Percentiles rank a stretch among this genome's conserved stretches.
These are phyloP conservation scores for Xiphydria camelus DNA, from an alignment of 2,888 invertebrate species.

Conservation along the genomic window DNA sequence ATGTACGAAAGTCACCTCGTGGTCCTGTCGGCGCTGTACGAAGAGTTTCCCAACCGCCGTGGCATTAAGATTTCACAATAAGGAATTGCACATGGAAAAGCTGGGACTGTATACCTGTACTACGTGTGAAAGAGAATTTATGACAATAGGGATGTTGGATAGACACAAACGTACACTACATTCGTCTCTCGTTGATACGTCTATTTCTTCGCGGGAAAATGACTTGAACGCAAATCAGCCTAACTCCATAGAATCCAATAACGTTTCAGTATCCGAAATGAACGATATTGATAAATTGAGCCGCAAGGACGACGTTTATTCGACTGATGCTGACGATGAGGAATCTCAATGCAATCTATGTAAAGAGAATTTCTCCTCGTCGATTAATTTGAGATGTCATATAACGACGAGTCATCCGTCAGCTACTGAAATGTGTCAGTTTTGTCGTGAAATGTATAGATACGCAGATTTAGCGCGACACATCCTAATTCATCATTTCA, in stretches of 20 bases:
- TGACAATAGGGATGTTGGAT: constrained; percentile 27
- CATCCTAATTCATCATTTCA: constrained; percentile 32
- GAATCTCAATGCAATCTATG: constrained; percentile 22
- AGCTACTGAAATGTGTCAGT: constrained; percentile 27
- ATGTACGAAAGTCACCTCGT: constrained; percentile 4
- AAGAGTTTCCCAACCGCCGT: constrained; percentile 1
- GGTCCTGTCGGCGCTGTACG: neutral
- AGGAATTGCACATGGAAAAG: constrained; percentile 24
- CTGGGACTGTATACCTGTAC: constrained; percentile 22
- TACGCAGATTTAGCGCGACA: constrained; percentile 31
- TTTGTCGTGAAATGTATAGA: constrained; percentile 30
- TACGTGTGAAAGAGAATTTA: constrained; percentile 28
- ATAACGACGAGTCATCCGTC: constrained; percentile 26
- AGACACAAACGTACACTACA: no score
- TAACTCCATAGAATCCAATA: no score
- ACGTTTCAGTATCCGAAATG: neutral
- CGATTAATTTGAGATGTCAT: constrained; percentile 21
- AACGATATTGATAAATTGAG: neutral
- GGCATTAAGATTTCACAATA: constrained; percentile 12
- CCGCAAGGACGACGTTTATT: constrained; percentile 8
- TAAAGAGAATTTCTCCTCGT: constrained; percentile 17
- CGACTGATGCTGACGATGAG: constrained; percentile 16
- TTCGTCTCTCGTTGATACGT: no score
- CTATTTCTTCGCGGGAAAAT: no score
- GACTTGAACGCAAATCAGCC: no score